Evolutionary conservation across 2,797 vertebrate genomes (phyloP), one percentile per base, ranked within the genome.

Genomic region (Gymnodraco acuticeps): DNA sequence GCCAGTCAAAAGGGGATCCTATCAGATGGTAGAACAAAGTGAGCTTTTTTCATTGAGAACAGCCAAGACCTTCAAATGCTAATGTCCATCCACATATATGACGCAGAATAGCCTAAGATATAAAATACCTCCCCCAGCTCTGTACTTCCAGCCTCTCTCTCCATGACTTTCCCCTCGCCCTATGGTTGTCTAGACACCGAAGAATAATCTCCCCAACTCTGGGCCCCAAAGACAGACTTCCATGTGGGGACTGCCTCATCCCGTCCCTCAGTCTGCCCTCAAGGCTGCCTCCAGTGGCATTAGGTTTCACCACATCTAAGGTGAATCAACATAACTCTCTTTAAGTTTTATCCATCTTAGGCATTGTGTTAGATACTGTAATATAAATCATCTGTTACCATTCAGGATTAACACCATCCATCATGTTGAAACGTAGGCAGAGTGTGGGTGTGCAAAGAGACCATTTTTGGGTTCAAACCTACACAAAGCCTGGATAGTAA

Each of bases 181-280:
- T 69, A 42, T 52, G 33, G 75, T 79, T 77, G 87, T 92, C 87
- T 83, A 88, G 86, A 85, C 87, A 80, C 78, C 61, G 80, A 65
- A 75, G 75, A 85, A 80, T 76, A 89, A 89, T 82, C 83, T 81
- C 72, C 86, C 88, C 86, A 61, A 78, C 69, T 72, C 42, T 1
- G 71, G 92, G 90, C 93, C 92, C 77, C 89, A 73, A 82, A 83
- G 70, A 82, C 72, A 80, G 74, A 84, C 74, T 68, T 86, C 59
- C 48, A 87, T 69, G 79, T 81, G 76, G 83, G 83, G 72, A 81
- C 66, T 11, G 52, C 67, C 70, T 59, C 45, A 61, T 59, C 52
- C 55, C n/a, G 19, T 80, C 70, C 23, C 42, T 68, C 48, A 61
- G 74, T 19, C 68, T 66, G 50, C 71, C 82, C 59, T 42, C 56